Evolutionary conservation across 2,113 vertebrate genomes (phyloP).

Genomic region (Callionymus lyra): DNA sequence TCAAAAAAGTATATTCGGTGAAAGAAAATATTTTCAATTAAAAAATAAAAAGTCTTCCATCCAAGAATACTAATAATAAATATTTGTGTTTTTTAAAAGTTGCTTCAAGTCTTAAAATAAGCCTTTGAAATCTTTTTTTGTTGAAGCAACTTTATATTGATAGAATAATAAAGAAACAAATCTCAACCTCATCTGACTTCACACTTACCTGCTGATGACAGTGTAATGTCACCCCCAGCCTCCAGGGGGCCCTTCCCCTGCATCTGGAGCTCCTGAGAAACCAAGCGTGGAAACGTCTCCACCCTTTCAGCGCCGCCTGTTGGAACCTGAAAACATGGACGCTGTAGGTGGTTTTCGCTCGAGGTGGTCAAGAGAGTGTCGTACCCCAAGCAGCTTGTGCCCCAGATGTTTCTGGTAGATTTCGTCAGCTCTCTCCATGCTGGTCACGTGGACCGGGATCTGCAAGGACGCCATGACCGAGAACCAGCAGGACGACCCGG

Average conservation of each 20-base stretch:
- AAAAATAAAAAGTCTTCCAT: too few relatives aligned
- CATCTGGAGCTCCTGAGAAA: constrained; percentile 74
- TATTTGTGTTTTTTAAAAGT: too few relatives aligned
- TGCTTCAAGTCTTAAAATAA: too few relatives aligned
- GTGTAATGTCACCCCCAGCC: constrained; percentile 82
- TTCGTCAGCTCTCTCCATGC: constrained; percentile 66
- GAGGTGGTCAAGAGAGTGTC: constrained; percentile 14
- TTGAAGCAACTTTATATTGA: too few relatives aligned
- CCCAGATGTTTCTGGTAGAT: constrained; percentile 75
- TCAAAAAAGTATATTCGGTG: too few relatives aligned
- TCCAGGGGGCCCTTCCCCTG: constrained; percentile 64
- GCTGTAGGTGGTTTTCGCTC: too few relatives aligned
- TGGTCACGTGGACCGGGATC: constrained; percentile 74
- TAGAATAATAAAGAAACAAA: too few relatives aligned
- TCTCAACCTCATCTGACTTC: too few relatives aligned
- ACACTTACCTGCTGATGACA: constrained; percentile 83
- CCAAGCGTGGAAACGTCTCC: constrained; percentile 75
- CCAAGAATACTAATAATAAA: too few relatives aligned
- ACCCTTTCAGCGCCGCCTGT: constrained; percentile 82
- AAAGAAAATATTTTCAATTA: too few relatives aligned
- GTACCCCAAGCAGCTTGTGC: constrained; percentile 75
- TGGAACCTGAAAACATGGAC: constrained; percentile 64
- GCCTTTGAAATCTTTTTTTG: too few relatives aligned
- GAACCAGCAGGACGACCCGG: constrained; percentile 78
- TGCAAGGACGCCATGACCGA: constrained; percentile 76